Evolutionary conservation across 1,140 invertebrate species (phyloP), one percentile per base, ranked within the genome.

Genomic region (Bilobella aurantiaca): DNA sequence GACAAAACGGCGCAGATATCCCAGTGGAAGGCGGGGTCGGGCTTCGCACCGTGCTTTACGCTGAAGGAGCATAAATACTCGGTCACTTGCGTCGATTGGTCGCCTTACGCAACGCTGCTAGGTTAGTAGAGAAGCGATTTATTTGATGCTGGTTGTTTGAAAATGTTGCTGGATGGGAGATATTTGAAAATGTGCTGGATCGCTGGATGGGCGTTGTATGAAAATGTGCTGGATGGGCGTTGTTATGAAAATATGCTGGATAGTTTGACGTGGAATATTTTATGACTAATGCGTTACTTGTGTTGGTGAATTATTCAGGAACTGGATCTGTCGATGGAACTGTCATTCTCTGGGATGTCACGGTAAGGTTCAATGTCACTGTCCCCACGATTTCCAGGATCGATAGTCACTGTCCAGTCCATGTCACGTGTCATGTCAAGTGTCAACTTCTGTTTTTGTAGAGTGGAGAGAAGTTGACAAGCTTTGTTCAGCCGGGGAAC

Each of bases 271-370:
- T n/a, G n/a, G n/a, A n/a, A n/a, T n/a, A n/a, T n/a, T 12, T n/a
- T 42, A 42, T n/a, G 8, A 42, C 37, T 42, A 42, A 8, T 23
- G 14, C 49, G 25, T 53, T 53, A 53, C 14, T 53, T 16, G 23
- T 23, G 12, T 53, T 8, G 12, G 8, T 53, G 21, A 53, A 14
- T 53, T 23, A 53, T 53, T 12, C 34, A 21, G 86, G 85, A 1
- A 82, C 85, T 3, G 80, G 84, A 27, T 89, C 86, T 21, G 85
- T 86, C 23, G 88, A 90, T 75, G 88, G 88, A 2, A 85, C 81
- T 58, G 82, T 85, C 3, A 79, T 87, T 56, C 75, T 90, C 5
- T 90, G 87, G 86, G 85, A 87, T 76, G 75, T 73, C 25, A 75
- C 77, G 66, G 77, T 78, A 67, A 65, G 66, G 42, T n/a, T n/a